phyloP scores from a whole-genome alignment of 1,140 invertebrate species.

The Yoshiicerus persimilis region DNA sequence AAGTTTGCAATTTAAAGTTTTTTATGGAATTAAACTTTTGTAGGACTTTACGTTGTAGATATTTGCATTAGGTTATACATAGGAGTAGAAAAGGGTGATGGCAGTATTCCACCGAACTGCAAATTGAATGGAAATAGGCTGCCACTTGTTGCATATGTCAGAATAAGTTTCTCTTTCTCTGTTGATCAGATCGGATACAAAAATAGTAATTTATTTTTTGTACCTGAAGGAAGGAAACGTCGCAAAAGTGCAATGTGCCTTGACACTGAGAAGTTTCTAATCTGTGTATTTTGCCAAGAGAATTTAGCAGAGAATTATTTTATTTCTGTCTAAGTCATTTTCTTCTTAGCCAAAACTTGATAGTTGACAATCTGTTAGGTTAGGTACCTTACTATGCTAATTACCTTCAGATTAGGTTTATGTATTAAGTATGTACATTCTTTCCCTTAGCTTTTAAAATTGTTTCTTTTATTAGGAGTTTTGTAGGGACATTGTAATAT shows the following conservation, averaged over 20 bases:
- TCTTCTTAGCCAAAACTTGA: neutral
- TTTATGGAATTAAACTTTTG: no score
- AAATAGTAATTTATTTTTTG: neutral
- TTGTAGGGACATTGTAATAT: no score
- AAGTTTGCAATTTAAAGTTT: neutral
- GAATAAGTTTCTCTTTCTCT: neutral
- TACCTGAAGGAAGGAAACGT: neutral
- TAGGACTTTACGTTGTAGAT: no score
- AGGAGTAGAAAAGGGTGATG: neutral
- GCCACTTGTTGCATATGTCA: neutral
- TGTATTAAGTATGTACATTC: no score
- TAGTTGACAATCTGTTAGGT: neutral
- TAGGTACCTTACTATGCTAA: no score
- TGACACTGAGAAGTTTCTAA: neutral
- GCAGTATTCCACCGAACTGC: neutral
- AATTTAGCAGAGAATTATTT: no score
- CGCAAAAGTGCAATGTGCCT: neutral
- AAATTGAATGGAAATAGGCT: neutral
- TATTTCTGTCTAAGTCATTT: no score
- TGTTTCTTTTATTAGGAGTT: no score
- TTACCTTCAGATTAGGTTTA: no score
- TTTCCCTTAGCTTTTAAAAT: no score
- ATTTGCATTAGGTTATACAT: no score
- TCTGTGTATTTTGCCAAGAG: neutral
- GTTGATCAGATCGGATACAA: neutral